Conservation (phyloP, 2,888 invertebrate genomes). For the Brachynemurus nebulosus region DNA sequence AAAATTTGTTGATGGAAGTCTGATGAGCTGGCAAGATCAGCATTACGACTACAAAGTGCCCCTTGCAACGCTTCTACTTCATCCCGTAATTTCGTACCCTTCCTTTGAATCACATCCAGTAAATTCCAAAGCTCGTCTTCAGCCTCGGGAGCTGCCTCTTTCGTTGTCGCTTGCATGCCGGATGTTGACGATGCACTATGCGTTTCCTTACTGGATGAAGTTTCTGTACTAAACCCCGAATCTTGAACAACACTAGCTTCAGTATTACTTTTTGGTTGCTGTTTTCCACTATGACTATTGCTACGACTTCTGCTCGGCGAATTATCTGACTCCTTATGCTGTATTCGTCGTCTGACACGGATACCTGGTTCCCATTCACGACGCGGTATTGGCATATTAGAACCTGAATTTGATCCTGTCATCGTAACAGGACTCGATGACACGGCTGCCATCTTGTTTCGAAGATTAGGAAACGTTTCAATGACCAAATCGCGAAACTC, state of each 20-base stretch:
- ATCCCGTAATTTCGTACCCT: conserved; percentile 45
- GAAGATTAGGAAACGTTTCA: conserved; percentile 84
- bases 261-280: conserved; percentile 45
- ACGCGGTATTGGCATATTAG: conserved; percentile 40
- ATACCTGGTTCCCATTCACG: conserved; percentile 74
- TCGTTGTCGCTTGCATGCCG: conserved; percentile 33
- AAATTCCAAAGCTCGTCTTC: conserved; percentile 77
- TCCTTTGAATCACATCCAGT: conserved; percentile 73
- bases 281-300: conserved; percentile 47
- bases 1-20: conserved; percentile 27
- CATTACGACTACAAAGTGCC: conserved; percentile 29
- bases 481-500: conserved; percentile 89
- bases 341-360: conserved; percentile 42
- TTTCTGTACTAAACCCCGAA: conserved; percentile 83
- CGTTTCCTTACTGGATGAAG: conserved; percentile 67
- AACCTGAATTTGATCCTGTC: conserved; percentile 21
- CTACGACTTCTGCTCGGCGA: conserved; percentile 37
- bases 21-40: conserved; percentile 18
- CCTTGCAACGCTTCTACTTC: conserved; percentile 48
- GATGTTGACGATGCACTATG: conserved; percentile 56
- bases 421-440: conserved; percentile 22
- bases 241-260: conserved; percentile 55
- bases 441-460: conserved; percentile 68
- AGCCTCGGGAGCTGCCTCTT: conserved; percentile 33
- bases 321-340: conserved; percentile 24